These are phyloP conservation scores for Protonibea diacanthus DNA, from an alignment of 2,797 vertebrate genomes.

Conservation along the genomic window DNA sequence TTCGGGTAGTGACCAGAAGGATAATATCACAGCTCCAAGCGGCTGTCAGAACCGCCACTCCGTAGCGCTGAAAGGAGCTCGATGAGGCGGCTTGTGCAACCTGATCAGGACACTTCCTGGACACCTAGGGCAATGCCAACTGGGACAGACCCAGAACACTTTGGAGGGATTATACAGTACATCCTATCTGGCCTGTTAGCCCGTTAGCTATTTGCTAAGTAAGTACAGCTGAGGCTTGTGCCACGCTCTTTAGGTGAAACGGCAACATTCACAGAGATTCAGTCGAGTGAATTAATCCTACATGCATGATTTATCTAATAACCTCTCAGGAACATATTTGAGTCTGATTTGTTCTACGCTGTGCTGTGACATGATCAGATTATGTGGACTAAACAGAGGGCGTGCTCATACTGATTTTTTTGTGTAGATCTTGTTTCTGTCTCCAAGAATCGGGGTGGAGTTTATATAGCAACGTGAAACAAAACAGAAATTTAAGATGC, in stretches of 20 bases:
- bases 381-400: conserved; percentile 29
- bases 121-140: neutral
- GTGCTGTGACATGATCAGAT: conserved; percentile 13
- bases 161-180: conserved; percentile 1
- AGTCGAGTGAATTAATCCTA: neutral
- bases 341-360: conserved; percentile 1
- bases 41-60: neutral
- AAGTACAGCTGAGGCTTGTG: neutral
- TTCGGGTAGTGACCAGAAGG: neutral
- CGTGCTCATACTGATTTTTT: conserved; percentile 30
- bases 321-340: conserved; percentile 6
- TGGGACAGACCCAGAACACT: neutral
- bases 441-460: conserved; percentile 23
- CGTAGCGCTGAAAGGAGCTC: neutral
- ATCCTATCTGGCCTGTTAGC: conserved; percentile 3
- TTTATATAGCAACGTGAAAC: neutral
- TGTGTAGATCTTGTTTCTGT: conserved; percentile 20
- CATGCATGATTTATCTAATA: conserved; percentile 6
- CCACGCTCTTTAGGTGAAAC: neutral
- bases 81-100: neutral
- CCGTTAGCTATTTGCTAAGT: neutral
- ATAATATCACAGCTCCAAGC: neutral
- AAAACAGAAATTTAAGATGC: conserved; percentile 29
- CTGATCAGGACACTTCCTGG: neutral
- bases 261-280: neutral